These are phyloP conservation scores for Cremastinae sp. DNA, from an alignment of 2,888 invertebrate genomes.

Conservation along the genomic window DNA sequence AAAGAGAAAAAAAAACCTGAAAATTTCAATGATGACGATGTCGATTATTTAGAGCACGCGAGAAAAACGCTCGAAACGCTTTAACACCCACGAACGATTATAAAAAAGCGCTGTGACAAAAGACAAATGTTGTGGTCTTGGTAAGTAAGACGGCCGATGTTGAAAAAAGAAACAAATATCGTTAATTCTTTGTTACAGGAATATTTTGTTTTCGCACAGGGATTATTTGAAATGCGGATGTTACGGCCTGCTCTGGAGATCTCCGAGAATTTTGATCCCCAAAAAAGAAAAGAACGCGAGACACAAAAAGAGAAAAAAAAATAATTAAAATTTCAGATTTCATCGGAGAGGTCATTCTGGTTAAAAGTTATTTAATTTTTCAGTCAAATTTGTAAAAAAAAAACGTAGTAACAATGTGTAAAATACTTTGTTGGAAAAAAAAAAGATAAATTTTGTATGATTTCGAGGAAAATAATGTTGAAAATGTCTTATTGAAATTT, in stretches of 20 bases:
- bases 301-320: conserved; percentile 21
- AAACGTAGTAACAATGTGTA: not conserved
- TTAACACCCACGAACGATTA: conserved; percentile 74
- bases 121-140: conserved; percentile 69
- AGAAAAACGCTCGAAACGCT: conserved; percentile 76
- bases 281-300: conserved; percentile 18
- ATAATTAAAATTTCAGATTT: conserved; percentile 59
- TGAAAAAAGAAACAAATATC: conserved; percentile 67
- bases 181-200: conserved; percentile 74
- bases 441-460: not conserved
- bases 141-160: conserved; percentile 80
- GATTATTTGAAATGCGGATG: conserved; percentile 28
- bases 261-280: conserved; percentile 10
- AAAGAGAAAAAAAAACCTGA: conserved; percentile 11
- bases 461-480: not conserved
- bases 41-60: conserved; percentile 73
- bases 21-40: conserved; percentile 79
- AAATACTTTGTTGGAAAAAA: not conserved
- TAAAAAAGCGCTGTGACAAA: conserved; percentile 51
- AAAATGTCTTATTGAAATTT: not conserved
- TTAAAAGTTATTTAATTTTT: conserved; percentile 44
- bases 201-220: conserved; percentile 25
- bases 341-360: conserved; percentile 72
- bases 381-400: not conserved
- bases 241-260: conserved; percentile 22